Evolutionary conservation across 2,797 vertebrate species (phyloP), one percentile per base, ranked within the genome.

Genomic region (Hydrophis major): DNA sequence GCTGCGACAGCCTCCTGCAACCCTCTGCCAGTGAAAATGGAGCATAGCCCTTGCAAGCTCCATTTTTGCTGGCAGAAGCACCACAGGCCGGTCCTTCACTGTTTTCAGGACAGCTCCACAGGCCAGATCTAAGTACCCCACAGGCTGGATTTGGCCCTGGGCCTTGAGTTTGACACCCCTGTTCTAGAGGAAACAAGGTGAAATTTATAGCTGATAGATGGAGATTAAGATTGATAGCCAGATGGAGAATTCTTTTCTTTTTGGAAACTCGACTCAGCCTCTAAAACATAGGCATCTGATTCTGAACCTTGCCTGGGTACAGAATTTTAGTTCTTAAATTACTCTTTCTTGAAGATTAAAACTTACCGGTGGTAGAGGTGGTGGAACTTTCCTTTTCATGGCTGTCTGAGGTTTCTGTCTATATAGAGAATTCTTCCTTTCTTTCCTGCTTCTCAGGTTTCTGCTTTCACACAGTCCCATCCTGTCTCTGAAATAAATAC

Each of bases 381-480:
- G 86, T 22, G 63, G 56, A 12, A 3, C 20, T 11, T 91, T 91
- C 66, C 47, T 93, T 91, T 20, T 91, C 1, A 1, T 20, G 4
- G 12, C 27, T 32, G 1, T 4, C 2, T 57, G 53, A 47, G 25
- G 55, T 28, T 86, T 93, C 59, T 42, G 47, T 32, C 18, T 66
- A 83, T 91, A 57, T 56, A 93, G 83, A 55, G 90, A 91, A 93
- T 93, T 93, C 12, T 55, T 61, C 47, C 37, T 91, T 60, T 89
- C 90, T 16, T 4, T 61, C 69, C 20, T 69, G 10, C 53, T 18
- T 4, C n/a, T 13, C 53, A 56, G n/a, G 3, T 4, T 91, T 66
- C 83, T 93, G 59, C 93, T 93, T 56, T 59, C 93, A n/a, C 47
- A 10, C 12, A 86, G 13, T 86, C 93, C 93, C 93, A 93, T 93